These are phyloP conservation scores for Elmis aenea DNA, from an alignment of 2,888 invertebrate genomes.

Conservation along the genomic window DNA sequence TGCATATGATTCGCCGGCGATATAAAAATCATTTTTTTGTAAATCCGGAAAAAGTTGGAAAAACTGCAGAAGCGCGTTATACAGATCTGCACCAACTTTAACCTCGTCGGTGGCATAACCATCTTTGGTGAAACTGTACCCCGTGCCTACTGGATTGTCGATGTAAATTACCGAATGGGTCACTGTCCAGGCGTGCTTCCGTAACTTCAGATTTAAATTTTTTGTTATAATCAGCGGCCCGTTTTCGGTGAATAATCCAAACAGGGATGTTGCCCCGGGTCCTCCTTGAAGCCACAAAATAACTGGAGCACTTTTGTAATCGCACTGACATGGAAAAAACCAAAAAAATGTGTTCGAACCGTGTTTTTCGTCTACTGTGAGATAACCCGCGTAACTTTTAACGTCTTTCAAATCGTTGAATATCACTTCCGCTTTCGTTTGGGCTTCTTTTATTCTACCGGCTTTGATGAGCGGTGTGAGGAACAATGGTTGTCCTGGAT, in stretches of 20 bases:
- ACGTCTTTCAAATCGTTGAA: conserved; percentile 56
- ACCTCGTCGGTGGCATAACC: conserved; percentile 72
- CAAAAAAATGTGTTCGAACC: conserved; percentile 87
- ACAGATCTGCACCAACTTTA: conserved; percentile 70
- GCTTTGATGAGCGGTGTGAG: conserved; percentile 69
- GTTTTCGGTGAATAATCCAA: conserved; percentile 78
- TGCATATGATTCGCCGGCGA: conserved; percentile 81
- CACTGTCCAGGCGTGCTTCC: conserved; percentile 68
- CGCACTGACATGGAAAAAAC: conserved; percentile 73
- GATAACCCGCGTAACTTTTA: conserved; percentile 72
- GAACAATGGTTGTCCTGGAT: conserved; percentile 60
- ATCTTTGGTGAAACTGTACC: conserved; percentile 78
- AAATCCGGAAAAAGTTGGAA: conserved; percentile 71
- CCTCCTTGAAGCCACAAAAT: conserved; percentile 84
- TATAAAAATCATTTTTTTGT: conserved; percentile 66
- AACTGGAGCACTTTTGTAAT: conserved; percentile 58
- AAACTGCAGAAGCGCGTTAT: conserved; percentile 68
- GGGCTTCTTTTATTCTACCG: conserved; percentile 64
- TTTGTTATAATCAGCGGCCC: conserved; percentile 64
- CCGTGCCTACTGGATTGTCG: conserved; percentile 86
- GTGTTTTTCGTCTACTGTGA: conserved; percentile 73
- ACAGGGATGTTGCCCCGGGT: conserved; percentile 74
- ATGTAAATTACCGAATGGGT: conserved; percentile 74
- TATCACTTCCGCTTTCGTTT: conserved; percentile 49
- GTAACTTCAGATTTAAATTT: conserved; percentile 33